These are phyloP conservation scores for Hydra vulgaris DNA, from an alignment of 30 jellyfish, hydroid and myxozoan genomes.

Conservation along the genomic window DNA sequence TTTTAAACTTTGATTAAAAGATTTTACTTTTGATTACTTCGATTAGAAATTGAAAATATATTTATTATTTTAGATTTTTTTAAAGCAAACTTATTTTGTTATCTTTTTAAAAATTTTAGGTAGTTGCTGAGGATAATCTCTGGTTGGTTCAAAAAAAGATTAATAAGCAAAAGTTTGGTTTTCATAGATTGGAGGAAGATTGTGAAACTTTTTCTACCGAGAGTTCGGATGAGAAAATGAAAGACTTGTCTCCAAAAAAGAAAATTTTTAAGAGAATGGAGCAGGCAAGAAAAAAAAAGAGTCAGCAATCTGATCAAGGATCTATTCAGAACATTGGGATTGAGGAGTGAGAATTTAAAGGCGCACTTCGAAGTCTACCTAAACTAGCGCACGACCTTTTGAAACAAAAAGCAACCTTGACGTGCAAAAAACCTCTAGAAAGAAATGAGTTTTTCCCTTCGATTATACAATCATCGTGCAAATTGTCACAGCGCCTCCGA, in stretches of 20 bases:
- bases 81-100: neutral
- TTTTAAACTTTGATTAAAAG: neutral
- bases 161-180: neutral
- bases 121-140: neutral
- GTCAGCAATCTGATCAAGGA: neutral
- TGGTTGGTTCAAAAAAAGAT: neutral
- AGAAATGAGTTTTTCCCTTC: neutral
- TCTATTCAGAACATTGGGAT: neutral
- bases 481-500: neutral
- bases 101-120: neutral
- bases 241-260: neutral
- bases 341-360: neutral
- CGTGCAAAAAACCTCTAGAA: neutral
- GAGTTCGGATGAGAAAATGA: neutral
- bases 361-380: neutral
- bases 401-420: neutral
- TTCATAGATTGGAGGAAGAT: neutral
- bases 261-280: neutral
- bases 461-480: neutral
- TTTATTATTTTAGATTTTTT: neutral
- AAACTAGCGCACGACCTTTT: neutral
- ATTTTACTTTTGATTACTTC: neutral
- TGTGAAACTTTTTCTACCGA: neutral
- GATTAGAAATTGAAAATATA: neutral
- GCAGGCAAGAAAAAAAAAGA: neutral